Base-by-base conservation (phyloP, 2,888 invertebrate species). In the Ophion ellenae region DNA sequence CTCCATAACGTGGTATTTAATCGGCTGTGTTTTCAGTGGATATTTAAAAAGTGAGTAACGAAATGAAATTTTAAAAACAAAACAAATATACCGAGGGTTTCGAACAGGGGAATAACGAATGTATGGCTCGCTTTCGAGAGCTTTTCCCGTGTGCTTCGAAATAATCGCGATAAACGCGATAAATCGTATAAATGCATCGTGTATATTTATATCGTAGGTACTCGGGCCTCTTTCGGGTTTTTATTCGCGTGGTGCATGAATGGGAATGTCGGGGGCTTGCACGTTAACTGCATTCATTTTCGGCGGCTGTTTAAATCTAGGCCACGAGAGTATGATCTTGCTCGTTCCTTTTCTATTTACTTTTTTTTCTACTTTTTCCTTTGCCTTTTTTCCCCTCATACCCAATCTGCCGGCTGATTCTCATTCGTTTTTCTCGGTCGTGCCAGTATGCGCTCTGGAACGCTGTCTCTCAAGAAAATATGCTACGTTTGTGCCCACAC, bases 401-500 rank as follows among this genome's bases (percentile, higher is more conserved):
- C 71, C 59, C 76, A 17, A 75, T 81, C 32, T 40, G 20, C 32
- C 20, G 45, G 32, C 45, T 78, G n/a, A 66, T 36, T 71, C 74
- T 66, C 61, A 40, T 14, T 74, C 45, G 82, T 79, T 83, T 77
- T 81, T 32, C 32, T 32, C 32, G 64, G 45, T 64, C 71, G 82
- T 85, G 66, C 75, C 75, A 76, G 85, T 76, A n/a, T 78, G 71
- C 79, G 69, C 63, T 85, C 66, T 73, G 79, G 66, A 80, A 76
- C 57, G 67, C 53, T 80, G 74, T n/a, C 45, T 64, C 28, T 82
- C 82, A 79, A 78, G 79, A 82, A 79, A 71, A 79, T 64, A 59
- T 57, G 17, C 70, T 47, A 40, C 64, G 6, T 9, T 9, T 4
- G 32, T 4, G 4, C 32, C 0, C 32, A 32, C 32, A 32, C 32